Percentiles rank a stretch among this genome's conserved stretches.
phyloP scores from a whole-genome alignment of 2,113 vertebrate genomes.

The Emydocephalus ijimae region DNA sequence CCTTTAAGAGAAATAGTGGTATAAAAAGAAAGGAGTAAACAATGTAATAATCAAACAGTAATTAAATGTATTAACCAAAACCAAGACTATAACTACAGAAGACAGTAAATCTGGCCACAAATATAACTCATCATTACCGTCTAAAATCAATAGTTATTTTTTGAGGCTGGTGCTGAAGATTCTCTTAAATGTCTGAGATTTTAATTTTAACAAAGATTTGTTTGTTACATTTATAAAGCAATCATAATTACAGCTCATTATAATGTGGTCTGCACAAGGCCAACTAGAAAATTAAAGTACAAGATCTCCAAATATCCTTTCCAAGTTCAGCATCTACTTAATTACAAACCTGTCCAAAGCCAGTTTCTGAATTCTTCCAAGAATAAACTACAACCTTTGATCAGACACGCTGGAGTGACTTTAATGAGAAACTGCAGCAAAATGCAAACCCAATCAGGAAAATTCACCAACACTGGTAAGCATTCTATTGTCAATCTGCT shows the following conservation, averaged over 20 bases:
- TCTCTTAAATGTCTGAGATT: background rate
- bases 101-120: background rate
- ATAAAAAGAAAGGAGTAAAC: background rate
- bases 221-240: background rate
- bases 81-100: background rate
- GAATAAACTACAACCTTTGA: background rate
- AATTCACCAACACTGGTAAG: background rate
- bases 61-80: background rate
- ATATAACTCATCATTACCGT: background rate
- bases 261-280: background rate
- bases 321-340: background rate
- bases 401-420: background rate
- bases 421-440: background rate
- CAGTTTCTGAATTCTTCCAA: background rate
- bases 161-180: background rate
- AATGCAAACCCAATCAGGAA: background rate
- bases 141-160: background rate
- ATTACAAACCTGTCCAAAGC: background rate
- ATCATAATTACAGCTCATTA: background rate
- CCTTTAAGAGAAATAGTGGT: background rate
- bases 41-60: background rate
- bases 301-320: background rate
- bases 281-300: background rate
- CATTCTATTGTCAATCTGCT: background rate
- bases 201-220: background rate